Evolutionary conservation across 2,113 vertebrate genomes (phyloP).

Genomic region (Ranitomeya imitator): DNA sequence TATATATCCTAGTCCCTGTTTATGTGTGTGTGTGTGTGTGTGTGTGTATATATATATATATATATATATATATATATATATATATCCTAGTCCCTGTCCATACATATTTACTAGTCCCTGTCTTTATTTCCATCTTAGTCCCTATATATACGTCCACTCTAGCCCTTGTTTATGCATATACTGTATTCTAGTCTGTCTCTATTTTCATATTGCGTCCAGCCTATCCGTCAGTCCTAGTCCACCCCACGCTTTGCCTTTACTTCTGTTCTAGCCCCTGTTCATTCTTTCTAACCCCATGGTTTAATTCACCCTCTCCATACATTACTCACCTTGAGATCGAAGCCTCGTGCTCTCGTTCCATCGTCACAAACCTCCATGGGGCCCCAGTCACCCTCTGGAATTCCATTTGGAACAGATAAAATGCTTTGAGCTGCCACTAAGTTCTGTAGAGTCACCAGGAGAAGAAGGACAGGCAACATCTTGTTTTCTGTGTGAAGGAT

Average conservation of each 20-base stretch:
- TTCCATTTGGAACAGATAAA: not conserved
- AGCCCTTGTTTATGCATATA: not conserved
- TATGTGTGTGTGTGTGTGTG: too few relatives aligned
- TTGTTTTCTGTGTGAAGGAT: not conserved
- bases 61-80: not conserved
- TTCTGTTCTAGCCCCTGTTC: too few relatives aligned
- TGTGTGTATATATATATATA: too few relatives aligned
- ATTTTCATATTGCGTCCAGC: too few relatives aligned
- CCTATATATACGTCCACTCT: not conserved
- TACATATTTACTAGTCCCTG: not conserved
- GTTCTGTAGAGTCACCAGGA: not conserved
- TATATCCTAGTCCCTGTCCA: not conserved
- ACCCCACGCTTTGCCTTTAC: too few relatives aligned
- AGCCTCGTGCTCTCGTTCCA: not conserved
- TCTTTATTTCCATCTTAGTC: not conserved
- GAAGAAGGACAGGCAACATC: not conserved
- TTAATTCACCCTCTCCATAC: not conserved
- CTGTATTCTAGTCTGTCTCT: not conserved
- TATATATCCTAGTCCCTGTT: not conserved
- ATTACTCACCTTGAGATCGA: slow-evolving; percentile 57
- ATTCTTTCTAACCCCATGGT: not conserved
- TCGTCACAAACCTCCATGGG: not conserved
- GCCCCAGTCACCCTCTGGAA: not conserved
- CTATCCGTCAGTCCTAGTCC: too few relatives aligned
- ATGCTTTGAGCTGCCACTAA: not conserved